A percentile compares a stretch with the other conserved stretches of the same genome.
These are phyloP conservation scores for Eulemur coronatus DNA, from an alignment of 2,797 vertebrate genomes.

Conservation along the genomic window DNA sequence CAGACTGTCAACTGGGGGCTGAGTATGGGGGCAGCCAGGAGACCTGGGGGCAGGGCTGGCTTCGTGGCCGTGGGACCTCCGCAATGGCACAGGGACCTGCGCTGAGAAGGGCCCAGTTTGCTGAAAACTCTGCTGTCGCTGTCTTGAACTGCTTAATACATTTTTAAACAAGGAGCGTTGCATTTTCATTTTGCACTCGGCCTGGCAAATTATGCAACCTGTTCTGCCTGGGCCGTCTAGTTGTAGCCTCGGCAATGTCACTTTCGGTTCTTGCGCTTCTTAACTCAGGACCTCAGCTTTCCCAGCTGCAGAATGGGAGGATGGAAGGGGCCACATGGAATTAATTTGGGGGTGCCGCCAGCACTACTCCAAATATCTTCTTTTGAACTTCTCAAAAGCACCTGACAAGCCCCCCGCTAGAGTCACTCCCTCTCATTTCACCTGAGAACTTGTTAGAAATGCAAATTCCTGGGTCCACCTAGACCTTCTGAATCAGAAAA, in stretches of 20 bases:
- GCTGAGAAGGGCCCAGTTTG: neutral
- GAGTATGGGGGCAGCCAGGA: neutral
- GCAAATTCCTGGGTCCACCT: neutral
- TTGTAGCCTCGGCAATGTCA: neutral
- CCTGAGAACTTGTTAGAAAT: neutral
- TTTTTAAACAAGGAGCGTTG: neutral
- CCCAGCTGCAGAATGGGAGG: neutral
- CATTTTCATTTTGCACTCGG: neutral
- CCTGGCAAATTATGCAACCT: neutral
- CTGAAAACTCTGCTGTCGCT: neutral
- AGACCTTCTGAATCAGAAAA: neutral
- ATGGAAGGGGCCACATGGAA: neutral
- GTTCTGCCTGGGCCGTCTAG: neutral
- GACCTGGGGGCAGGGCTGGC: neutral
- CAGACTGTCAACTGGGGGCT: neutral
- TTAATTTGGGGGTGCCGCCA: neutral
- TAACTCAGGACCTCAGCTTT: neutral
- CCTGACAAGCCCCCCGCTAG: too few relatives aligned
- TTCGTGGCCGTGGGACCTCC: neutral
- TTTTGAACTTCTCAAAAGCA: neutral
- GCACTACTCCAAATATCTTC: neutral
- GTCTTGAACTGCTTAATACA: neutral
- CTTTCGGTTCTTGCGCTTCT: neutral
- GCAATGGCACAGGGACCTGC: neutral
- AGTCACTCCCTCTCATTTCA: neutral